These are phyloP conservation scores for Pongo abelii DNA, from an alignment of 2,113 vertebrate species.

Conservation along the genomic window DNA sequence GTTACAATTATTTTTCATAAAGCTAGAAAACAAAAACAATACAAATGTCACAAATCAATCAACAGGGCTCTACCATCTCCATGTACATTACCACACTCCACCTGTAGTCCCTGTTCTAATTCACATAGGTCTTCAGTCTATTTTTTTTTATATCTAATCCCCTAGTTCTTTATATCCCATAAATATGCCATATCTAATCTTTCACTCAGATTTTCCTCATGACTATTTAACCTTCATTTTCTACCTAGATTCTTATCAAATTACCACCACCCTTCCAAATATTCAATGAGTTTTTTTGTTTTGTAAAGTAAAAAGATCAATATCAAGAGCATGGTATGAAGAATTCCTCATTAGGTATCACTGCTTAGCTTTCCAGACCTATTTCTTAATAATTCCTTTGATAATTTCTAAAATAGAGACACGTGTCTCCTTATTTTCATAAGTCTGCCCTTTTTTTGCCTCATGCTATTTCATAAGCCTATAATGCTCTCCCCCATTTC, in stretches of 20 bases:
- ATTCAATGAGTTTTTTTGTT: neutral
- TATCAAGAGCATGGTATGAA: neutral
- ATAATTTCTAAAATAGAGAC: neutral
- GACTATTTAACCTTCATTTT: neutral
- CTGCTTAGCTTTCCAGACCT: neutral
- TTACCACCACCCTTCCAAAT: neutral
- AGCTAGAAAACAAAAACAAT: neutral
- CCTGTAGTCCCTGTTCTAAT: neutral
- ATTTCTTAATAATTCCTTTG: neutral
- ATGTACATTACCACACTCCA: neutral
- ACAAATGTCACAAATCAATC: neutral
- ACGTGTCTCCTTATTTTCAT: neutral
- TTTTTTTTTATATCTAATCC: neutral
- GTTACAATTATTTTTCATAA: neutral
- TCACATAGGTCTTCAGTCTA: neutral
- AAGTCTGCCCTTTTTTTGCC: neutral
- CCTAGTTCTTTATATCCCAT: neutral
- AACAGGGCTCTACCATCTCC: neutral
- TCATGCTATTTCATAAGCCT: neutral
- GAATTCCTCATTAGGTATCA: neutral
- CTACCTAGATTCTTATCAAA: neutral
- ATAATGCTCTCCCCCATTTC: neutral
- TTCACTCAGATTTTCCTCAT: neutral
- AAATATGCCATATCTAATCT: neutral
- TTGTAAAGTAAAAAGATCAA: neutral